These are phyloP conservation scores for Hypolimnas misippus DNA, from an alignment of 2,888 invertebrate genomes.

Conservation along the genomic window DNA sequence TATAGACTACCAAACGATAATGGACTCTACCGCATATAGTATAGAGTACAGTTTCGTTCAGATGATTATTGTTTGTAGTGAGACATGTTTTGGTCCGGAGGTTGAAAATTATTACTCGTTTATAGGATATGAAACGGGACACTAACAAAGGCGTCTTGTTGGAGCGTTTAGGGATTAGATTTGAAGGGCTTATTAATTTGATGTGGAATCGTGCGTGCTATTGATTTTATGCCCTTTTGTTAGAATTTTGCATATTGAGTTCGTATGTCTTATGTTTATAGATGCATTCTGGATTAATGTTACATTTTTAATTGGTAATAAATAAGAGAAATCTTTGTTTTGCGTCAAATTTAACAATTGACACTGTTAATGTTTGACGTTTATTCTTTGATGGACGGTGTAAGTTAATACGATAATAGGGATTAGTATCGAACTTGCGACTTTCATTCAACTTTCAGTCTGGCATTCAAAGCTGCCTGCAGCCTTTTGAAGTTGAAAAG, in stretches of 20 bases:
- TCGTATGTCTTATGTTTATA: background rate
- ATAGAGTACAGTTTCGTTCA: constrained; percentile 6
- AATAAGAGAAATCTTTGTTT: too few relatives aligned
- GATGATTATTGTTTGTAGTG: background rate
- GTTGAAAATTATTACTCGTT: constrained; percentile 35
- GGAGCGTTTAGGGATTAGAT: constrained; percentile 29
- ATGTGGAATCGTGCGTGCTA: constrained; percentile 19
- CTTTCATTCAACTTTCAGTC: too few relatives aligned
- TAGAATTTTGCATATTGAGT: background rate
- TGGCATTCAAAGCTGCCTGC: too few relatives aligned
- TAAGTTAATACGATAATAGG: too few relatives aligned
- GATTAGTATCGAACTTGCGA: too few relatives aligned
- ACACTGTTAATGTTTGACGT: too few relatives aligned
- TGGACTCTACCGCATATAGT: background rate
- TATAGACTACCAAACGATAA: background rate
- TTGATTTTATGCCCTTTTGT: constrained; percentile 23
- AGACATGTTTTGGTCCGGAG: constrained; percentile 19
- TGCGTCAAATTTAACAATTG: too few relatives aligned
- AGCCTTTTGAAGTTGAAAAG: too few relatives aligned
- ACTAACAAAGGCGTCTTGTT: constrained; percentile 33
- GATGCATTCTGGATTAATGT: too few relatives aligned
- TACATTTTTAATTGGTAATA: too few relatives aligned
- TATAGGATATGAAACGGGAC: constrained; percentile 33
- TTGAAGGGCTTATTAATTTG: constrained; percentile 33
- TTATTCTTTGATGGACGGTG: too few relatives aligned